These are phyloP conservation scores for Diogma glabrata DNA, from an alignment of 2,888 invertebrate species.

Conservation along the genomic window DNA sequence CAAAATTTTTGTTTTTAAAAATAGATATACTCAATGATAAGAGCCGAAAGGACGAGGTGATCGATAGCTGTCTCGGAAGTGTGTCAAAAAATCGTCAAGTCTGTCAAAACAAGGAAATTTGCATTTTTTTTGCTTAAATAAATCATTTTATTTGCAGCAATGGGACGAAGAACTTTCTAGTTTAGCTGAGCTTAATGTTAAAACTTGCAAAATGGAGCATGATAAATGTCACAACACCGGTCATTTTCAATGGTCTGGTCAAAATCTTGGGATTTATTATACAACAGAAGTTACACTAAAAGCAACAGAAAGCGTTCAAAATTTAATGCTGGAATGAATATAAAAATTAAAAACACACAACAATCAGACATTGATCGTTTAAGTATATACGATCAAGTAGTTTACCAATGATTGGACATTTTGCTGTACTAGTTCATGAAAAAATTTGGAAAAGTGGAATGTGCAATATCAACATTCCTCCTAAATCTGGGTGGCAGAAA, in stretches of 20 bases:
- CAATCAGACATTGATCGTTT: too few species aligned
- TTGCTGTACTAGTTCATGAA: constrained; percentile 14
- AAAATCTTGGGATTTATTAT: constrained; percentile 2
- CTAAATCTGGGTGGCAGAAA: background rate
- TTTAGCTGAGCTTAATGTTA: constrained; percentile 4
- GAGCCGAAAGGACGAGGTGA: too few species aligned
- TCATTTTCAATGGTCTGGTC: background rate
- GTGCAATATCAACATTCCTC: constrained; percentile 9
- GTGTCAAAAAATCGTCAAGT: too few species aligned
- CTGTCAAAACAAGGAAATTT: too few species aligned
- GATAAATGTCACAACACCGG: background rate
- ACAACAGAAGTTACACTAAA: background rate
- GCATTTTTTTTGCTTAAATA: too few species aligned
- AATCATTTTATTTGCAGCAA: too few species aligned
- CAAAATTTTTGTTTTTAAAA: too few species aligned
- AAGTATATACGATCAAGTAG: background rate
- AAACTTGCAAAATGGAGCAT: constrained; percentile 5
- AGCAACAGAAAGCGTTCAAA: background rate
- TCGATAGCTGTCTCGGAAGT: too few species aligned
- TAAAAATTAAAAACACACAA: too few species aligned
- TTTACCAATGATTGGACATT: constrained; percentile 12
- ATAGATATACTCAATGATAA: too few species aligned
- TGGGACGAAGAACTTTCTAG: background rate
- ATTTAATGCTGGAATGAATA: background rate
- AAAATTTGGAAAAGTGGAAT: constrained; percentile 13